Base-by-base conservation (phyloP, 2,888 invertebrate species). In the Acrocyrtus sp. region DNA sequence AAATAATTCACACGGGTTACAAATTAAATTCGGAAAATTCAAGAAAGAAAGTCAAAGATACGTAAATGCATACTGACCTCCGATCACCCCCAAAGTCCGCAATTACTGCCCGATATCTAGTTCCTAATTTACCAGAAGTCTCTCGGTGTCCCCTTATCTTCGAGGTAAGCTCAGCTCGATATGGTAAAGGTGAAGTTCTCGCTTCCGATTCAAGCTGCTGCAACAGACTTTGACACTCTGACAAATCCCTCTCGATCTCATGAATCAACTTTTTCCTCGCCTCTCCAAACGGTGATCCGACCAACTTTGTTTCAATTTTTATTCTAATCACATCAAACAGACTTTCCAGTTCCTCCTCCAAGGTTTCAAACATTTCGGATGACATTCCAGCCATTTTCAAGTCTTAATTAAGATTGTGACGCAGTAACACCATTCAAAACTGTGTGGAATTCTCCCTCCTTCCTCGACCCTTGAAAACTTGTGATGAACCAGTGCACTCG, bases 131-230 rank as follows among this genome's bases (percentile, higher is more conserved):
- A 8, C 65, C 73, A 1, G 77, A 63, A 21, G 60, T 74, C 56
- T 81, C 80, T 39, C 79, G 74, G 47, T 81, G 80, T 10, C 70
- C 72, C 50, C 80, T 60, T 10, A 78, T 69, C 65, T 78, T 81
- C 8, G 77, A 76, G 19, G 70, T 78, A 58, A 82, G 78, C 54
- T 81, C 81, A 45, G 75, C 74, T 48, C 82, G 73, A 67, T 80
- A 82, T 26, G 79, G 78, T 10, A 74, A 68, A 15, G 81, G 82
- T 4, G 81, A 80, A 27, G 78, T 69, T 47, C 83, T 82, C 3
- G 84, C 84, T 78, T 85, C 85, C 51, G 82, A 82, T 72, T 86
- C 85, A 82, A 86, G 82, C 70, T 85, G 85, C 72, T 84, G 80
- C 19, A 83, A 19, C 6, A 82, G 66, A 34, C 78, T 78, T 19